A percentile compares a stretch with the other conserved stretches of the same genome.
phyloP scores from a whole-genome alignment of 2,888 invertebrate genomes.

The Marronus borbonicus region DNA sequence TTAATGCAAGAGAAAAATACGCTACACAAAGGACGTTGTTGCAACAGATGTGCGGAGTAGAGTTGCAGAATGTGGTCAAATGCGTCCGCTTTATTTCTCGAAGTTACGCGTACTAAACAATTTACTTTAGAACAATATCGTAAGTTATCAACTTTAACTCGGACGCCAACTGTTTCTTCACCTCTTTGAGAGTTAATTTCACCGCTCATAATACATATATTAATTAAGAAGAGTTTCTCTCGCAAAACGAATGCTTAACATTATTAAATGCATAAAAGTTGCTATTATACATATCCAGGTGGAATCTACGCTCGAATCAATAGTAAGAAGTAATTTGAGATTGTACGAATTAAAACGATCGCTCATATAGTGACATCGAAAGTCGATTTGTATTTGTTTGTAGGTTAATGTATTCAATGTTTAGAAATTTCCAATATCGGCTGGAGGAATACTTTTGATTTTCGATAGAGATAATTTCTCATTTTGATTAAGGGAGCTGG shows the following conservation, averaged over 20 bases:
- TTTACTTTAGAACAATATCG: neutral
- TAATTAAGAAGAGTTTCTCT: constrained; percentile 11
- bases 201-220: neutral
- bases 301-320: no score
- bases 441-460: neutral
- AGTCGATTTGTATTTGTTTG: constrained; percentile 1
- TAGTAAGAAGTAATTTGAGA: no score
- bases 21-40: no score
- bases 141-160: neutral
- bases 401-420: constrained; percentile 1
- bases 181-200: neutral
- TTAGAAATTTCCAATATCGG: neutral
- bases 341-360: no score
- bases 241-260: neutral
- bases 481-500: neutral
- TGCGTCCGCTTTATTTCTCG: no score
- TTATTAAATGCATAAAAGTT: neutral
- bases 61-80: no score
- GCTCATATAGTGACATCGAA: neutral
- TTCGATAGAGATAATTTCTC: neutral
- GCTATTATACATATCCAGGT: no score
- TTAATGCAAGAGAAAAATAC: no score
- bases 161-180: neutral
- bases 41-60: no score
- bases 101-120: no score